A percentile compares a stretch with the other conserved stretches of the same genome.
Conservation (phyloP, 1,140 invertebrate genomes). For the Leptinotarsa texana region DNA sequence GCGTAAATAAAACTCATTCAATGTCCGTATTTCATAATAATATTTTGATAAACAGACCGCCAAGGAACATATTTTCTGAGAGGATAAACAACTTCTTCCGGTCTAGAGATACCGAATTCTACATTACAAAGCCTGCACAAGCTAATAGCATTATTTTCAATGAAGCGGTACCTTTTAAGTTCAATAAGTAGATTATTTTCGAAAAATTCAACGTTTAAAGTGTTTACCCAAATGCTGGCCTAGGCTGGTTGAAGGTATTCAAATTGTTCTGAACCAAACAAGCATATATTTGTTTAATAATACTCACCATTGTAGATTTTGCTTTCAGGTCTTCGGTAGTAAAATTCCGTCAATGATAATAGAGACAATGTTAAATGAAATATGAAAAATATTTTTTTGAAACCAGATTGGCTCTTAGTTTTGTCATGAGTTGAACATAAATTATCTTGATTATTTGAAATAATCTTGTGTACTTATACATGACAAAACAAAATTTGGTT, state of each 20-base stretch:
- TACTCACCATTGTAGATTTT: neutral
- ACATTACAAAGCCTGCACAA: slow-evolving; percentile 21
- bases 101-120: slow-evolving; percentile 21
- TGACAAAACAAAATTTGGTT: too few species aligned
- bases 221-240: slow-evolving; percentile 18
- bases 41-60: slow-evolving; percentile 26
- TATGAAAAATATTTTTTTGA: too few species aligned
- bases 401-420: too few species aligned
- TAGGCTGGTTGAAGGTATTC: neutral
- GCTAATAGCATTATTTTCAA: slow-evolving; percentile 24
- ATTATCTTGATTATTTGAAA: too few species aligned
- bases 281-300: neutral
- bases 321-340: neutral
- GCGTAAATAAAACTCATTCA: slow-evolving; percentile 20
- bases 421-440: too few species aligned
- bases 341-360: neutral
- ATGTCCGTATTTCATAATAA: slow-evolving; percentile 23
- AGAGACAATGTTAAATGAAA: too few species aligned
- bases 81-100: slow-evolving; percentile 28
- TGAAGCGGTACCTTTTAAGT: slow-evolving; percentile 22
- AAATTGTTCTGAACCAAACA: neutral
- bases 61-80: slow-evolving; percentile 19
- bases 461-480: too few species aligned
- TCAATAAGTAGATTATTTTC: slow-evolving; percentile 18
- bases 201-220: slow-evolving; percentile 16